Percentiles rank a stretch among this genome's conserved stretches.
Conservation (phyloP, 1,140 invertebrate species). For the Heliconius melpomene region DNA sequence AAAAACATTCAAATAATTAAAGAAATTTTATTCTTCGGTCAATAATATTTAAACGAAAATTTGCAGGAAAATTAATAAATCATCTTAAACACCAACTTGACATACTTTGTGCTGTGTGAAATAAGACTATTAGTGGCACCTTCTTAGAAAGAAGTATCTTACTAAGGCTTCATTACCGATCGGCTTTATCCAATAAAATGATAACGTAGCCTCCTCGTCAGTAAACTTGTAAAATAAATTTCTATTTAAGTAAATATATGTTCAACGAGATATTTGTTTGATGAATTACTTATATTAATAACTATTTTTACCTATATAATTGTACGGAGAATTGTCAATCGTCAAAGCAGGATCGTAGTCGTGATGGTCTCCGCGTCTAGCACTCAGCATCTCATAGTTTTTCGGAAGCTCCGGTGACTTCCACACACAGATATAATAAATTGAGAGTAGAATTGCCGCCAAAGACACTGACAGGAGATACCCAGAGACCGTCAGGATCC, state of each 20-base stretch:
- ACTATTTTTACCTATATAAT: conserved; percentile 42
- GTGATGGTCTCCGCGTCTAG: conserved; percentile 41
- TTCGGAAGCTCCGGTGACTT: conserved; percentile 82
- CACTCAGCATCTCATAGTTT: conserved; percentile 43
- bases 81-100: not conserved
- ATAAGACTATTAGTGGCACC: conserved; percentile 10
- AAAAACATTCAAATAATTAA: not conserved
- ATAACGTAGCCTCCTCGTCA: not conserved
- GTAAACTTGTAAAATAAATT: not conserved
- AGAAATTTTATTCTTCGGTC: not conserved
- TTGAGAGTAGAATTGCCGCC: conserved; percentile 94
- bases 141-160: conserved; percentile 5
- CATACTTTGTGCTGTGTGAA: not conserved
- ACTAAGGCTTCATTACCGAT: conserved; percentile 10
- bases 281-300: not conserved
- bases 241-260: not conserved
- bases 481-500: conserved; percentile 95
- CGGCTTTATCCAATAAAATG: conserved; percentile 8
- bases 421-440: conserved; percentile 94
- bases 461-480: conserved; percentile 97
- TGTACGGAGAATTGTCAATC: conserved; percentile 40
- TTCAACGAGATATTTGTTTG: not conserved
- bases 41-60: not conserved
- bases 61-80: not conserved
- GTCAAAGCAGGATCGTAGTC: conserved; percentile 43